These are phyloP conservation scores for Cheirogaleus medius DNA, from an alignment of 2,113 vertebrate species.

Conservation along the genomic window DNA sequence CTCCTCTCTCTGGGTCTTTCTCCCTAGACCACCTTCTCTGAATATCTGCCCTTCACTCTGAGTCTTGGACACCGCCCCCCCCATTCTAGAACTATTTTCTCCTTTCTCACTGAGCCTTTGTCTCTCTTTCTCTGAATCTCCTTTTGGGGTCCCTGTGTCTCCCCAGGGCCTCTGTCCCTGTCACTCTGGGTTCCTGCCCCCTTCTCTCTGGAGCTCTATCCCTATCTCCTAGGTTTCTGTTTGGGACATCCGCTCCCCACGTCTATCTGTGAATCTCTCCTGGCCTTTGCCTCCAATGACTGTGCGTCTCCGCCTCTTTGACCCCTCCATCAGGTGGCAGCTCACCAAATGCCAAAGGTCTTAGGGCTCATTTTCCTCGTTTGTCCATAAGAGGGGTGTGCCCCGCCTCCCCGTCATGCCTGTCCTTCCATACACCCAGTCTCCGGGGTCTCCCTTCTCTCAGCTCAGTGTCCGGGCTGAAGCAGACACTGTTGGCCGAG, in stretches of 20 bases:
- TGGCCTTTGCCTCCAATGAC: background rate
- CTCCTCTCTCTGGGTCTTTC: background rate
- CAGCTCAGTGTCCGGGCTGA: slow-evolving; percentile 88
- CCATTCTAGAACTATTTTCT: background rate
- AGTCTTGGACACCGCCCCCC: background rate
- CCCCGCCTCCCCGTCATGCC: too few species aligned
- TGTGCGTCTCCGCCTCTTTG: background rate
- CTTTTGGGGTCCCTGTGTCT: background rate
- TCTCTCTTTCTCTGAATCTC: background rate
- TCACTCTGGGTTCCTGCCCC: background rate
- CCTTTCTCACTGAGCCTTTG: background rate
- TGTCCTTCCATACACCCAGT: background rate
- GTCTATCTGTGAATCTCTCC: background rate
- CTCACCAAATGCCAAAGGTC: background rate
- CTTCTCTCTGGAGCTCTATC: background rate
- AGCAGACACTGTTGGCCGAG: slow-evolving; percentile 86
- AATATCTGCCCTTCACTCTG: background rate
- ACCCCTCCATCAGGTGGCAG: background rate
- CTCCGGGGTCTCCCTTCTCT: background rate
- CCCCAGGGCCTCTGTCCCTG: background rate
- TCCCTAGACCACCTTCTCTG: background rate
- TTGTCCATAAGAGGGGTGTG: background rate
- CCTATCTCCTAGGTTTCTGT: too few species aligned
- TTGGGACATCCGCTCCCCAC: background rate
- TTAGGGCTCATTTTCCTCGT: background rate